These are phyloP conservation scores for Thomomys bottae DNA, from an alignment of 2,113 vertebrate genomes.

Conservation along the genomic window DNA sequence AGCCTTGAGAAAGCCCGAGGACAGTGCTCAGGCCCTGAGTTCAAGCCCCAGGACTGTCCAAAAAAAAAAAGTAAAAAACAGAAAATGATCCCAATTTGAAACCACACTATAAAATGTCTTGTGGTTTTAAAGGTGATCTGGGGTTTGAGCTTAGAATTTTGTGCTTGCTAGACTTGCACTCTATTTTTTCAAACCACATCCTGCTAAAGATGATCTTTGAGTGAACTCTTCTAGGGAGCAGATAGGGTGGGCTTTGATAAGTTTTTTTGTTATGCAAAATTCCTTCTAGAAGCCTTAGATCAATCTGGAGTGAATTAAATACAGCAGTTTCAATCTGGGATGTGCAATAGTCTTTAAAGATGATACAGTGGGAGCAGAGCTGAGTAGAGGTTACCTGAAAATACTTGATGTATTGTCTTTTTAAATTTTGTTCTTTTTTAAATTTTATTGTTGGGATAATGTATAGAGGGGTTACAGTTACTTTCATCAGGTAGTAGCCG, in stretches of 20 bases:
- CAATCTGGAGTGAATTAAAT: neutral
- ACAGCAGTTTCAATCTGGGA: conserved; percentile 34
- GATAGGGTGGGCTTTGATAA: neutral
- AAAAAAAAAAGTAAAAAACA: too few relatives aligned
- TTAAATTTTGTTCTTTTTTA: too few relatives aligned
- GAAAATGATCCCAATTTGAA: neutral
- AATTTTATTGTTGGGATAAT: too few relatives aligned
- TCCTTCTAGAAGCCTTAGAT: neutral
- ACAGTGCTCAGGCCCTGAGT: too few relatives aligned
- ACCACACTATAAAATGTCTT: neutral
- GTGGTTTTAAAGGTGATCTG: neutral
- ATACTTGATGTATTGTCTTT: too few relatives aligned
- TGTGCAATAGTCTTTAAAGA: conserved; percentile 28
- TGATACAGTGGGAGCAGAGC: conserved; percentile 14
- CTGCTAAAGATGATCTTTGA: neutral
- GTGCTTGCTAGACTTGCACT: too few relatives aligned
- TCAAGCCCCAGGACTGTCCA: too few relatives aligned
- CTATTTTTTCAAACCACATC: too few relatives aligned
- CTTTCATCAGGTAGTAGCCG: too few relatives aligned
- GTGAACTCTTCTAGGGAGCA: neutral
- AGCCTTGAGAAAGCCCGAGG: too few relatives aligned
- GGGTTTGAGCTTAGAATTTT: too few relatives aligned
- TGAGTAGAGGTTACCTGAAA: neutral
- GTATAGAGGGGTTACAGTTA: too few relatives aligned
- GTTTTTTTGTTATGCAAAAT: neutral